Percentiles rank a stretch among this genome's conserved stretches.
Conservation (phyloP, 2,797 vertebrate species). For the Podargus strigoides region DNA sequence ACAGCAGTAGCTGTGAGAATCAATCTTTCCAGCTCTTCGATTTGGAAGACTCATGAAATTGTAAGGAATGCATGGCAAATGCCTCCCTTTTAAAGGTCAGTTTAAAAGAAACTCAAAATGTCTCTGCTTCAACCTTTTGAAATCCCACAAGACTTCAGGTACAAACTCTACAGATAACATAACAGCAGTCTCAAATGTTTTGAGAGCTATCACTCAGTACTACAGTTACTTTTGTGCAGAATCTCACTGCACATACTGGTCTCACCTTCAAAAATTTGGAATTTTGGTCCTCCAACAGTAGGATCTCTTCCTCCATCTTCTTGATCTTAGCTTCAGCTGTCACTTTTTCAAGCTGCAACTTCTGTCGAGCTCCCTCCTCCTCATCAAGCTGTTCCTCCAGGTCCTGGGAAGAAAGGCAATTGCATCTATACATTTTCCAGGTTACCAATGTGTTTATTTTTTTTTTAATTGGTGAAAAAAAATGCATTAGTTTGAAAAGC, state of each 20-base stretch:
- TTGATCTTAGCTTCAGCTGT: constrained; percentile 97
- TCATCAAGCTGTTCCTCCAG: constrained; percentile 96
- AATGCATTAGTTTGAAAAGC: neutral
- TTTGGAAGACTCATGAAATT: neutral
- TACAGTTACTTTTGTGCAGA: neutral
- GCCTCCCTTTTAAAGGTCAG: neutral
- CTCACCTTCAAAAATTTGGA: constrained; percentile 94
- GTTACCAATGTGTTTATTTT: rapidly evolving
- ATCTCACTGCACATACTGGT: neutral
- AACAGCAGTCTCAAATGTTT: neutral
- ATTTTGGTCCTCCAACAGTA: constrained; percentile 94
- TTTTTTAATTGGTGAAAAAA: neutral
- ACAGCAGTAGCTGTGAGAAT: neutral
- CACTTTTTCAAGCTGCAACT: constrained; percentile 96
- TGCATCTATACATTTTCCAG: neutral
- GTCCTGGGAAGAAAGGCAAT: constrained; percentile 74
- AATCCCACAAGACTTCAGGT: neutral
- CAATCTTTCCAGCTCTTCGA: neutral
- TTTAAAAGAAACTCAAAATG: neutral
- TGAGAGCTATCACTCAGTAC: neutral
- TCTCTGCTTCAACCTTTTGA: neutral
- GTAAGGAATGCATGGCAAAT: neutral
- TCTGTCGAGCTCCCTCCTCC: constrained; percentile 95
- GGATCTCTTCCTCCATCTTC: constrained; percentile 96
- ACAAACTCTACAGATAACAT: neutral